Evolutionary conservation across 2,888 invertebrate genomes (phyloP).

Genomic region (Eledone cirrhosa): DNA sequence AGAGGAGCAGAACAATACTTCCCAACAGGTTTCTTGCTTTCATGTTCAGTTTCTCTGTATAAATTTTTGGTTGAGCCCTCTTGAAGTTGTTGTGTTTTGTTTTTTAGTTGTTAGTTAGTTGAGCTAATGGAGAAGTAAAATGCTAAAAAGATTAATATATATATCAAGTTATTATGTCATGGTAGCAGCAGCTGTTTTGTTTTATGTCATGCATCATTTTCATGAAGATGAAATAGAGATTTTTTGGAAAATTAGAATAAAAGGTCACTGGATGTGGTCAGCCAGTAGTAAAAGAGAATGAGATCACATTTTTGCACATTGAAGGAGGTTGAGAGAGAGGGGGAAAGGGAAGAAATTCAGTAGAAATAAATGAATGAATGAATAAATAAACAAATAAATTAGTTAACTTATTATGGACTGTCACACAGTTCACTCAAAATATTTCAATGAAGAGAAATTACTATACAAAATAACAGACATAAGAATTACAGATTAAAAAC

Average conservation of each 20-base stretch:
- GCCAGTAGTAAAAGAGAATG: slow-evolving; percentile 26
- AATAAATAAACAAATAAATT: no score
- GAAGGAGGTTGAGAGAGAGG: neutral
- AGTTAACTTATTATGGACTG: slow-evolving; percentile 28
- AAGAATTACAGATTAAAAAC: slow-evolving; percentile 3
- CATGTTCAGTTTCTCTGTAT: slow-evolving; percentile 22
- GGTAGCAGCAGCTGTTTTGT: slow-evolving; percentile 25
- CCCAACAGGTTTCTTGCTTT: slow-evolving; percentile 27
- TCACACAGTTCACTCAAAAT: slow-evolving; percentile 25
- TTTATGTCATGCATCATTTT: slow-evolving; percentile 28
- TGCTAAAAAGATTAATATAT: slow-evolving; percentile 27
- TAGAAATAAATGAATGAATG: no score
- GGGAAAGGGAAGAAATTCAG: slow-evolving; percentile 14
- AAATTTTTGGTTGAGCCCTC: slow-evolving; percentile 27
- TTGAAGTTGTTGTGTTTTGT: slow-evolving; percentile 27
- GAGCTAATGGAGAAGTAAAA: slow-evolving; percentile 26
- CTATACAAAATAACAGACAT: slow-evolving; percentile 18
- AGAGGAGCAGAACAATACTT: slow-evolving; percentile 28
- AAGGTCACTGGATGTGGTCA: slow-evolving; percentile 28
- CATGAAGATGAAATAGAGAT: slow-evolving; percentile 25
- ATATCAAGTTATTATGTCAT: slow-evolving; percentile 28
- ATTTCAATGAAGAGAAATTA: slow-evolving; percentile 18
- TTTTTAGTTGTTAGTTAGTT: no score
- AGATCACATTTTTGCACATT: slow-evolving; percentile 28
- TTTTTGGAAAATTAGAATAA: slow-evolving; percentile 25